Evolutionary conservation across 2,113 vertebrate species (phyloP).

Genomic region (Pseudorasbora parva): DNA sequence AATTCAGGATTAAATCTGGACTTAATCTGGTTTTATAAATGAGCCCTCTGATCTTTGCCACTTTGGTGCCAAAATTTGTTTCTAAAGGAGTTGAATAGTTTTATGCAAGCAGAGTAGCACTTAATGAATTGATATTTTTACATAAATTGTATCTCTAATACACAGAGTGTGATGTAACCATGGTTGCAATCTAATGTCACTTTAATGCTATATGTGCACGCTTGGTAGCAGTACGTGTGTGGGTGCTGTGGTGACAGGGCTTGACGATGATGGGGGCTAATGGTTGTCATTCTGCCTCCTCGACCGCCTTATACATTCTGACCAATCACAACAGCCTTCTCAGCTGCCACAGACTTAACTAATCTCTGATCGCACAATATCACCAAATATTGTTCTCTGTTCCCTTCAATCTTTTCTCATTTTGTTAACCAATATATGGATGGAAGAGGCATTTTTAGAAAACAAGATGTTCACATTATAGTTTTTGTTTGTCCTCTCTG

Average conservation of each 20-base stretch:
- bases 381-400: constrained; percentile 51
- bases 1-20: neutral
- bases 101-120: constrained; percentile 75
- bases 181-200: constrained; percentile 76
- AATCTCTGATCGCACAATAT: constrained; percentile 63
- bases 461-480: constrained; percentile 72
- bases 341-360: constrained; percentile 60
- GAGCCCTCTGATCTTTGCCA: constrained; percentile 18
- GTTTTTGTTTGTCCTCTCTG: constrained; percentile 65
- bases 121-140: constrained; percentile 65
- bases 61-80: constrained; percentile 39
- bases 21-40: constrained; percentile 11
- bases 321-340: constrained; percentile 64
- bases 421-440: constrained; percentile 63
- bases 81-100: constrained; percentile 60
- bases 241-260: constrained; percentile 70
- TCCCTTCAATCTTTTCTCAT: constrained; percentile 35
- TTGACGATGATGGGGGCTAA: constrained; percentile 77
- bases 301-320: constrained; percentile 68
- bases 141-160: constrained; percentile 73
- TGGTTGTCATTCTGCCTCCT: constrained; percentile 70
- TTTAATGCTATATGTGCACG: constrained; percentile 82
- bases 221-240: constrained; percentile 72
- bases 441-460: constrained; percentile 69
- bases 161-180: constrained; percentile 78